Evolutionary conservation across 2,113 vertebrate species (phyloP), one percentile per base, ranked within the genome.

Genomic region (Cygnus buccinator): DNA sequence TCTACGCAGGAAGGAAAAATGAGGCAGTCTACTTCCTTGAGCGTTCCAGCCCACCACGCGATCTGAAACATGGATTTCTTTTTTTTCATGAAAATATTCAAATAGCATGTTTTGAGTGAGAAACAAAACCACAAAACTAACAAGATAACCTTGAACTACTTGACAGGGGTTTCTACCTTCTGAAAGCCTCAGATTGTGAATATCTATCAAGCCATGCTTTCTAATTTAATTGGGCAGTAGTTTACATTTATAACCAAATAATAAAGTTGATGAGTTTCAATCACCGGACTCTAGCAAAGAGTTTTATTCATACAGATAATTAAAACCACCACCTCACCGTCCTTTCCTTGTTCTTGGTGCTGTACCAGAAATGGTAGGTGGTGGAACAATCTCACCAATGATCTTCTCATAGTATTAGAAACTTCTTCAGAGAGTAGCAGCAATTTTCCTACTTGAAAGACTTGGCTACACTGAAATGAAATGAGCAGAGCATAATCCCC

Each of bases 301-400:
- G 83, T 95, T 97, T 97, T 96, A 98, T 97, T 97, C 97, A 96
- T 89, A 95, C 33, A 95, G 43, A 77, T 96, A 97, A 98, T 97
- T 97, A 97, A 98, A 98, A 94, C 91, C 73, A 96, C 90, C 84
- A 94, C 74, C 81, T 85, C 82, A 72, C 80, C 96, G 95, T 90
- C 94, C 93, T 98, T 91, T 81, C 88, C 90, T 94, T 97, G 93
- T 94, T 97, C 90, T 96, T 97, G 81, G 80, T 94, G 76, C 88
- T 92, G 80, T 87, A 78, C 61, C 61, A 52, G 87, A 89, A 93
- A 91, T 44, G 77, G 43, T 25, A 90, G 44, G 39, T 26, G 63
- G 66, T 66, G 66, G 26, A 79, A 91, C 57, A 94, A 80, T 70
- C 86, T 81, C 84, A 76, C 37, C 79, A 50, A 31, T 18, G 17